phyloP scores from a whole-genome alignment of 2,113 vertebrate species.

The Petroica traversi region DNA sequence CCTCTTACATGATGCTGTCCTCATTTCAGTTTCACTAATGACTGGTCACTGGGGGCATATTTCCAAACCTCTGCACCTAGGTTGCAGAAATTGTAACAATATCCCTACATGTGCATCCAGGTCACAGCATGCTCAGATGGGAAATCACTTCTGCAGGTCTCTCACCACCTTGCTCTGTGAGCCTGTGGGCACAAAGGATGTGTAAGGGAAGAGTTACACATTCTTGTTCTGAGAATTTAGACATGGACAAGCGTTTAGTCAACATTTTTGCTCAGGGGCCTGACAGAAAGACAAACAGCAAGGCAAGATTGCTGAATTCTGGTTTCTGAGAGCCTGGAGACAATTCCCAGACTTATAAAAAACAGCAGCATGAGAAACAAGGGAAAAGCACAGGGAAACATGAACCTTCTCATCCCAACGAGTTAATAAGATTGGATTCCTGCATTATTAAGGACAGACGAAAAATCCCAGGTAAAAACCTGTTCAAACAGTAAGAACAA shows the following conservation, averaged over 20 bases:
- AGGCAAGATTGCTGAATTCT: background rate
- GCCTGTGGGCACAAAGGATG: background rate
- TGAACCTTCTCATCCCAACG: background rate
- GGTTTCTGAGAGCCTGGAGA: background rate
- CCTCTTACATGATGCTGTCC: background rate
- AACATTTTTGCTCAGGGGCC: background rate
- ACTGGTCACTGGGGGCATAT: constrained; percentile 7
- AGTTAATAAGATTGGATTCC: background rate
- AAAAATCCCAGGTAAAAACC: background rate
- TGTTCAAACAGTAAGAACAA: background rate
- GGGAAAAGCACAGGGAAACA: background rate
- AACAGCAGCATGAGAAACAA: background rate
- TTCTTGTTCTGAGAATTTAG: background rate
- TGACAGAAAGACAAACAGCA: background rate
- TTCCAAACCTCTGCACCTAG: constrained; percentile 37
- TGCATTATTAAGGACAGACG: rapidly evolving
- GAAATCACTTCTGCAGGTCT: constrained; percentile 14
- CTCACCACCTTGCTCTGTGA: background rate
- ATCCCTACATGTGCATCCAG: background rate
- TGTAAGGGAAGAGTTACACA: background rate
- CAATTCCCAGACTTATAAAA: background rate
- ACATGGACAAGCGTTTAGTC: background rate
- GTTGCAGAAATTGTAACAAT: constrained; percentile 10
- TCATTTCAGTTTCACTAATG: constrained; percentile 33
- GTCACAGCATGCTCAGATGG: background rate